Conservation (phyloP, 2,888 invertebrate species). For the Eupsilia transversa region DNA sequence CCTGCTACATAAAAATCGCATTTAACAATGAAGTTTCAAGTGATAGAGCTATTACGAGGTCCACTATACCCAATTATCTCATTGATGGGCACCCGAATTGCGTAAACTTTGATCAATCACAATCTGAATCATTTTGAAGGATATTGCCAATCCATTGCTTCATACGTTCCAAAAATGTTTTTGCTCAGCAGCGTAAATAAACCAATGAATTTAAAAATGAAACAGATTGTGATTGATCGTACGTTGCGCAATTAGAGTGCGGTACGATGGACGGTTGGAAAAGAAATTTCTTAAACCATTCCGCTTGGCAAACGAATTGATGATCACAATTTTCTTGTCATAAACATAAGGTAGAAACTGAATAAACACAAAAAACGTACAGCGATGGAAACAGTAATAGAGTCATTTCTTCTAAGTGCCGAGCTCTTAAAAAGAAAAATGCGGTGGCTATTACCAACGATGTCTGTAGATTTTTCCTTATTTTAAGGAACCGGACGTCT, state of each 20-base stretch:
- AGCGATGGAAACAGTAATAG: conserved; percentile 29
- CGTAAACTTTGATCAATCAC: too few relatives aligned
- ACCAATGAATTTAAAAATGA: too few relatives aligned
- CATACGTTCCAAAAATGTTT: too few relatives aligned
- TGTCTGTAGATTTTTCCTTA: conserved; percentile 36
- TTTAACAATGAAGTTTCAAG: background rate
- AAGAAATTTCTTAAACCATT: background rate
- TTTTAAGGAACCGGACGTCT: conserved; percentile 10
- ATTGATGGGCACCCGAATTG: too few relatives aligned
- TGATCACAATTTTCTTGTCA: background rate
- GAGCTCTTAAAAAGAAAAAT: conserved; percentile 44
- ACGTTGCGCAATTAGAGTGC: too few relatives aligned
- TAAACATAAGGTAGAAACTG: background rate
- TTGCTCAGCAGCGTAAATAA: too few relatives aligned
- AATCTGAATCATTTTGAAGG: too few relatives aligned
- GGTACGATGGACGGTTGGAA: too few relatives aligned
- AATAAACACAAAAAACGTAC: conserved; percentile 15
- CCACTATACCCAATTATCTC: background rate
- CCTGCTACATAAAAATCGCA: background rate
- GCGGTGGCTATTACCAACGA: conserved; percentile 33
- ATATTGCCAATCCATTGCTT: too few relatives aligned
- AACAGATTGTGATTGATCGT: too few relatives aligned
- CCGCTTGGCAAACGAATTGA: background rate
- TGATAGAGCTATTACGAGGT: background rate
- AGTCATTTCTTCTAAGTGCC: conserved; percentile 31